phyloP scores from a whole-genome alignment of 2,888 invertebrate genomes.

The Cancer borealis region DNA sequence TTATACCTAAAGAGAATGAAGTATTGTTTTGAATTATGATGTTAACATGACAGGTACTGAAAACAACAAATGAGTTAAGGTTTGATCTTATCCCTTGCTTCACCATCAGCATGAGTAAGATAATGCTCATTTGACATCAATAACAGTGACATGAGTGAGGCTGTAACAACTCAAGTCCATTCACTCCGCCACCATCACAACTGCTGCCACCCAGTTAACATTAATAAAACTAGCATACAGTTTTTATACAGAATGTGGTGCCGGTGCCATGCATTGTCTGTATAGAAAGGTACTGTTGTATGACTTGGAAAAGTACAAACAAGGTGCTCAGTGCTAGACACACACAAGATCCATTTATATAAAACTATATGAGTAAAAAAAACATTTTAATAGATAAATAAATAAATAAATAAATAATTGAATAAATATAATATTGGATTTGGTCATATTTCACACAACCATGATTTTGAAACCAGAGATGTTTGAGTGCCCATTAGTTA shows the following conservation, averaged over 20 bases:
- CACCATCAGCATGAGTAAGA: not conserved
- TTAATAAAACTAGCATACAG: not conserved
- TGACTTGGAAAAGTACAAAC: not conserved
- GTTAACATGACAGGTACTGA: not conserved
- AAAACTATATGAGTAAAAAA: not conserved
- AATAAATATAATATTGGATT: not conserved
- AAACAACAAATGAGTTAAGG: not conserved
- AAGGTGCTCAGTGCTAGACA: not conserved
- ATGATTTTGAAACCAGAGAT: not conserved
- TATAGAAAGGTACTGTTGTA: not conserved
- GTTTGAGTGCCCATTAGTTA: not conserved
- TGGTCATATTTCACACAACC: not conserved
- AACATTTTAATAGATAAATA: not conserved
- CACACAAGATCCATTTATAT: not conserved
- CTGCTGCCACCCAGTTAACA: not conserved
- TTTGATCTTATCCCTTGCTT: not conserved
- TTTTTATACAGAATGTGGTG: not conserved
- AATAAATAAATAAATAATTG: not conserved
- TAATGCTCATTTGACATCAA: not conserved
- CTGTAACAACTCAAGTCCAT: not conserved
- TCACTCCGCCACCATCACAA: not conserved
- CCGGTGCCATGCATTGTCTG: not conserved
- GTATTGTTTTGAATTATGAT: not conserved
- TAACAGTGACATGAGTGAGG: not conserved
- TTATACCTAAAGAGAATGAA: not conserved